Evolutionary conservation across 2,888 invertebrate genomes (phyloP), one percentile per base, ranked within the genome.

Genomic region (Acanthosepion esculentum): DNA sequence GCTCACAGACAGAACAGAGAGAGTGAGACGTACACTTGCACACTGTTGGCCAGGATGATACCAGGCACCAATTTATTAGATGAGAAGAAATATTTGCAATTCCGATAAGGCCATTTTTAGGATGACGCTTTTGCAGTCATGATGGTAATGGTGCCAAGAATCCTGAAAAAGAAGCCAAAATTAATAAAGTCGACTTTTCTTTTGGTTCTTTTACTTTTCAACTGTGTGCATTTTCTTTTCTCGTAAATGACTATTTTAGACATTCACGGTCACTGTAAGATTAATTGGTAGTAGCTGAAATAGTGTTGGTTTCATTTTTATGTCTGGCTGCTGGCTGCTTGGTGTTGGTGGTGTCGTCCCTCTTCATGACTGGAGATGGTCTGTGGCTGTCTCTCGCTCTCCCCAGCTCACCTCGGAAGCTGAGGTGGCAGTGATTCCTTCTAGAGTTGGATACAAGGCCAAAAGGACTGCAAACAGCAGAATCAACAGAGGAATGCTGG

Each of bases 381-480:
- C 48, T 48, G 53, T 48, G 33, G 91, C 91, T 95, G 48, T 95
- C 20, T 92, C 59, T 94, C 53, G 55, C 12, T 94, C 48, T 26
- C 33, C 48, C 95, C 33, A 95, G 95, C 20, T 93, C n/a, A 93
- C n/a, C 53, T 93, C 93, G 29, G 93, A 93, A n/a, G 96, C 96
- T 29, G 96, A 95, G 55, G 97, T 97, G 95, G 97, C 97, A 48
- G 97, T 97, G 94, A 97, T 95, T 50, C 96, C 95, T 94, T 97
- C 97, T 94, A 97, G 96, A 33, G 96, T 96, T 50, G 97, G 97
- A 96, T 97, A 97, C 95, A 97, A 96, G 93, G 97, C 97, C 96
- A 97, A 96, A 95, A 98, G 96, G 94, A 98, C 96, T 95, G 97
- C 97, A 96, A 98, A 97, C 95, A 97, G 96, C 96, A 97, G 96